Base-by-base conservation (phyloP, 2,888 invertebrate genomes). In the Ichneumon xanthorius region DNA sequence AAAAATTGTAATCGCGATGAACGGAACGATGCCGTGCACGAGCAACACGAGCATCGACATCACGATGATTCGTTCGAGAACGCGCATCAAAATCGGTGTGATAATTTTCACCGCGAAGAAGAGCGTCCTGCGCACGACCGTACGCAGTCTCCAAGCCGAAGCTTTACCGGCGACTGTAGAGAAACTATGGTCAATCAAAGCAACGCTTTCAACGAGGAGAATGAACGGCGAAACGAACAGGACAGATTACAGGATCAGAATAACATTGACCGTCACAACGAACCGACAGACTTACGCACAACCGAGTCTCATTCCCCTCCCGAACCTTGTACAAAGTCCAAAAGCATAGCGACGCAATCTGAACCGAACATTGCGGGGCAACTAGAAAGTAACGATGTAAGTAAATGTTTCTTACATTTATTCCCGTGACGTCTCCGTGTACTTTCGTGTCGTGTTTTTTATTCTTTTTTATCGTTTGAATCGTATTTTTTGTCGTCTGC, bases 341-440 rank as follows among this genome's bases (percentile, higher is more conserved):
- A 90, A 88, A 92, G 84, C 88, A 88, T 91, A 90, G 90, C 89
- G 89, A 89, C 89, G 89, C 91, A 91, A 91, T 89, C 91, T 86
- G 81, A 88, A 86, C 50, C 86, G 87, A 89, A 89, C 86, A 85
- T 88, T 89, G 87, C 83, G 89, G 89, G 89, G 89, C 89, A 89
- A 86, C 88, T 88, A 88, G 88, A 89, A 84, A 89, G 80, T 89
- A 85, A 89, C 86, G 88, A 91, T 91, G 92, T 92, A 92, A 92
- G 92, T 92, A 92, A 92, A 89, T 90, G 88, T 89, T 90, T 88
- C 70, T 88, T 87, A 88, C 82, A 87, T 87, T 80, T 90, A 88
- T 88, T 88, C 48, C 50, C 72, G 58, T 40, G 78, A 82, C 68
- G 50, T 84, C 65, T 40, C 58, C 37, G 11, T 50, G 65, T 73